Evolutionary conservation across 2,113 vertebrate genomes (phyloP).

Genomic region (Colistium nudipinnis): DNA sequence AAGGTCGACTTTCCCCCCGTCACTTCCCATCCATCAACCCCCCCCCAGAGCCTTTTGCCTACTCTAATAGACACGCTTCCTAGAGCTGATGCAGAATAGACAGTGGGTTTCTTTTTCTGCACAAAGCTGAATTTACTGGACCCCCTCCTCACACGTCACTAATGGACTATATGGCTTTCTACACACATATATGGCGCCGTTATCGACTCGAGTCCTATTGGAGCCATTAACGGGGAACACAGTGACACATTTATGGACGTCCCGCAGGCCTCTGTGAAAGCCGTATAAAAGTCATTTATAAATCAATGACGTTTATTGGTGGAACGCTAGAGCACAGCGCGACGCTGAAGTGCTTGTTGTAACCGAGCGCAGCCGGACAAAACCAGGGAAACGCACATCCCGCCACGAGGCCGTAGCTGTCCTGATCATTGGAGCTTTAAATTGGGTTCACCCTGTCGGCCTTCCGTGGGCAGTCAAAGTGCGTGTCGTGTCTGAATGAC

Average conservation of each 20-base stretch:
- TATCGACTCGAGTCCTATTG: conserved; percentile 29
- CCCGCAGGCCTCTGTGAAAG: conserved; percentile 22
- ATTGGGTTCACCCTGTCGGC: too few species aligned
- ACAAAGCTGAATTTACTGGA: not conserved
- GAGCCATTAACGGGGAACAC: conserved; percentile 40
- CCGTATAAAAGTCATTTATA: conserved; percentile 8
- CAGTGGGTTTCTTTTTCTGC: not conserved
- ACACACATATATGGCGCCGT: conserved; percentile 20
- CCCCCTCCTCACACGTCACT: conserved; percentile 17
- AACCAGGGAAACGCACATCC: not conserved
- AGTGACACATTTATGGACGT: conserved; percentile 40
- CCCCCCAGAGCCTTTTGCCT: conserved; percentile 35
- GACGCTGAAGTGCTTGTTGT: too few species aligned
- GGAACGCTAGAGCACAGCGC: not conserved
- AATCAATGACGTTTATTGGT: conserved; percentile 12
- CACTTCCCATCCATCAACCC: conserved; percentile 52
- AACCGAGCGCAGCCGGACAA: not conserved
- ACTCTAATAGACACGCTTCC: conserved; percentile 29
- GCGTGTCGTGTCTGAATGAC: too few species aligned
- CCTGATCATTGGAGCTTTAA: too few species aligned
- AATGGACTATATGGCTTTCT: conserved; percentile 54
- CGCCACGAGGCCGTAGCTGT: too few species aligned
- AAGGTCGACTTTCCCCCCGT: conserved; percentile 59
- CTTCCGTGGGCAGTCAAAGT: too few species aligned
- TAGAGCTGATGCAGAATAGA: conserved; percentile 24